Evolutionary conservation across 2,888 invertebrate genomes (phyloP), one percentile per base, ranked within the genome.

Genomic region (Polyommatus icarus): DNA sequence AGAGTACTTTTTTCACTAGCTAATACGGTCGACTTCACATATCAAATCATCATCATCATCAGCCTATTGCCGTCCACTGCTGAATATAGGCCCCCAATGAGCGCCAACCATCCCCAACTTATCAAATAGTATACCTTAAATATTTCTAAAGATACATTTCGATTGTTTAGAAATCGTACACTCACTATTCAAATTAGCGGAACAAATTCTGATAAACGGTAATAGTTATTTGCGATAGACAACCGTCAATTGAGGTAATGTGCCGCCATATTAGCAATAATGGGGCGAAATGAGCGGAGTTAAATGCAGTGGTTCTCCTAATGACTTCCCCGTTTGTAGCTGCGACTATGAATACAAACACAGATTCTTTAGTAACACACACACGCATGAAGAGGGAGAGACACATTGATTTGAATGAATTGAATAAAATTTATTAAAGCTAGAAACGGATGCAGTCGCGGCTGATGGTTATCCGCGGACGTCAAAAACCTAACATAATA

Each of bases 211-310:
- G 12, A 67, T 67, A 67, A 67, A 67, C 12, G 24, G 10, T 15
- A 67, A 24, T 24, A 24, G 61, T 24, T 24, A 67, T 24, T 67
- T 1, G 29, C 29, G 12, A 67, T 67, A 32, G 29, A 67, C 29
- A 67, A 67, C 67, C 67, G 67, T 67, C 67, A 67, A 67, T 67
- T 67, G 67, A 15, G 67, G 29, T 67, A 67, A 67, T 67, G 15
- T 29, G 24, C 61, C 15, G 67, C 67, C 67, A 18, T 67, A 67
- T 67, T 67, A 15, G 67, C 18, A 67, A 67, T 67, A 67, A 67
- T 67, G 15, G 29, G 29, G 67, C 67, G 67, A 67, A 67, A 67
- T 67, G 67, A 67, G 18, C 67, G 67, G 29, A 67, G 67, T 29
- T 67, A 29, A 15, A 67, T 32, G 67, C 67, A 29, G 12, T 12